Evolutionary conservation across 2,888 invertebrate genomes (phyloP), one percentile per base, ranked within the genome.

Genomic region (Balanococcus diminutus): DNA sequence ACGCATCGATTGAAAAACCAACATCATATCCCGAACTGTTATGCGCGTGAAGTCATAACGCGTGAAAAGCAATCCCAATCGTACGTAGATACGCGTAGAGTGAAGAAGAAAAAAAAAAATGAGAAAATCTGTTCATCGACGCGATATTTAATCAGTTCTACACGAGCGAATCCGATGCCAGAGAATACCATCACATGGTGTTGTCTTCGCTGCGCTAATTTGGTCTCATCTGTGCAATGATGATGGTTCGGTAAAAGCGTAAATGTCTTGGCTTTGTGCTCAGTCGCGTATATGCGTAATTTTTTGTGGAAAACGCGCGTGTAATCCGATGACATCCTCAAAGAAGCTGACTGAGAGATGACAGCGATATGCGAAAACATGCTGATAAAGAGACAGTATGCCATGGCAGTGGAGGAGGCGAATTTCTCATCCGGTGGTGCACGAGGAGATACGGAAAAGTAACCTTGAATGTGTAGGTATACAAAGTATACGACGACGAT

Each of bases 131-230:
- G 67, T 28, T 28, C 5, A 22, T 79, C 75, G 36, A 22, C 75
- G 36, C 36, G 36, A 79, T 79, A 79, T 79, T 79, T 79, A 79
- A 79, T 79, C 75, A 79, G 75, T 79, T 79, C 75, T 79, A 79
- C 75, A 79, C 75, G 75, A 79, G 75, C 75, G 75, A 79, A 36
- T 79, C 31, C 56, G 56, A 56, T 56, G 51, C 51, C 9, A n/a
- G n/a, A n/a, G n/a, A n/a, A n/a, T n/a, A n/a, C n/a, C n/a, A n/a
- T n/a, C n/a, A n/a, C n/a, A n/a, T n/a, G n/a, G n/a, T n/a, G n/a
- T n/a, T n/a, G n/a, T n/a, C n/a, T n/a, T n/a, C n/a, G n/a, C n/a
- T n/a, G n/a, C n/a, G n/a, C n/a, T n/a, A n/a, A n/a, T n/a, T n/a
- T n/a, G n/a, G n/a, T n/a, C n/a, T n/a, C n/a, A n/a, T n/a, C n/a